These are phyloP conservation scores for Sturmia bella DNA, from an alignment of 2,888 invertebrate genomes.

Conservation along the genomic window DNA sequence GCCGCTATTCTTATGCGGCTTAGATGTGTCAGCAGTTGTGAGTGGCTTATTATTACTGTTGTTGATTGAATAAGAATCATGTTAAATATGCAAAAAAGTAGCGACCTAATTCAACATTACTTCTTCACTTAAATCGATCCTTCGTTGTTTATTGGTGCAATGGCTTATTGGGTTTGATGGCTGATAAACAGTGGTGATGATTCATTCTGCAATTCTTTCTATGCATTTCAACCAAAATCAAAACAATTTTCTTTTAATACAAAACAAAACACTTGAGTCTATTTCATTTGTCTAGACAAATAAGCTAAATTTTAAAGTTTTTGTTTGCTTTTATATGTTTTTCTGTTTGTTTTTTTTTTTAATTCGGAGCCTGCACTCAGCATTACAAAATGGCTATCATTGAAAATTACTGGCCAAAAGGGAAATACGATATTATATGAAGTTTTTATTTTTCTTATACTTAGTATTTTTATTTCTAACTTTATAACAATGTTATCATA, in stretches of 20 bases:
- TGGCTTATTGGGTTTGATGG: too few species aligned
- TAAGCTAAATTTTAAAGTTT: constrained; percentile 64
- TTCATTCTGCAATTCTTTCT: too few species aligned
- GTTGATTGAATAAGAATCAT: too few species aligned
- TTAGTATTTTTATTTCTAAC: constrained; percentile 42
- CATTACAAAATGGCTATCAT: constrained; percentile 54
- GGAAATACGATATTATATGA: constrained; percentile 56
- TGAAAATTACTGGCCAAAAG: constrained; percentile 51
- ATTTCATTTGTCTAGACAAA: constrained; percentile 65
- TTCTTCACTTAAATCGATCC: too few species aligned
- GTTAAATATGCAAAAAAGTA: too few species aligned
- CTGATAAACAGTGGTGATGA: too few species aligned
- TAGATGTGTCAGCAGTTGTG: too few species aligned
- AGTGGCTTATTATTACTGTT: too few species aligned
- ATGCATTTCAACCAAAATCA: neutral
- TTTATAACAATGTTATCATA: constrained; percentile 48
- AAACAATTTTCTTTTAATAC: constrained; percentile 3
- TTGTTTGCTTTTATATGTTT: constrained; percentile 19
- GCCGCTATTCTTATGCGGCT: too few species aligned
- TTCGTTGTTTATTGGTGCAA: too few species aligned
- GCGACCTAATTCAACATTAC: too few species aligned
- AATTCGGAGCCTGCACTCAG: neutral
- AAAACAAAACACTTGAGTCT: constrained; percentile 45
- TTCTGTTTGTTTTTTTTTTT: neutral
- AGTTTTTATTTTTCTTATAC: constrained; percentile 32